Percentiles rank a stretch among this genome's conserved stretches.
Evolutionary conservation across 23 tunicate genomes (phyloP).

Genomic region (Corella eumyota): DNA sequence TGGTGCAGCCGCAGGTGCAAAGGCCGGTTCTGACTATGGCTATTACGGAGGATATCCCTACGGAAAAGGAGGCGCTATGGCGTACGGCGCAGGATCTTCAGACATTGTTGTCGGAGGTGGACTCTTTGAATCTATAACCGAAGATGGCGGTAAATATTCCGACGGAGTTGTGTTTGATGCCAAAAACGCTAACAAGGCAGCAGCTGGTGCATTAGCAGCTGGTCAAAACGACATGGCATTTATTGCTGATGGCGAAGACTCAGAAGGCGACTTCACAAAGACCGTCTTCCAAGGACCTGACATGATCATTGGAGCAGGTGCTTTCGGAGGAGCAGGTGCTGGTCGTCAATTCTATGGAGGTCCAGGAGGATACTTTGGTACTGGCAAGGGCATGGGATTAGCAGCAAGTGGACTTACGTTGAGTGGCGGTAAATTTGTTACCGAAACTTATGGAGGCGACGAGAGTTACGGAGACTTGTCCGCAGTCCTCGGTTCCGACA

Average conservation of each 20-base stretch:
- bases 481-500: no score
- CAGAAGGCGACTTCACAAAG: conserved; percentile 1
- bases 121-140: not conserved
- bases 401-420: no score
- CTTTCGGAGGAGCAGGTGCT: conserved; percentile 5
- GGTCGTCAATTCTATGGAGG: not conserved
- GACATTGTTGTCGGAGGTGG: conserved; percentile 7
- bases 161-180: conserved; percentile 1
- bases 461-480: conserved; percentile 15
- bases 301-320: conserved; percentile 6
- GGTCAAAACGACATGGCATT: not conserved
- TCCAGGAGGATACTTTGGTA: conserved; percentile 9
- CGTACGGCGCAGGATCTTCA: no score
- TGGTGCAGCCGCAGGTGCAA: no score
- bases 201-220: conserved; percentile 7
- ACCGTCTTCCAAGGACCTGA: conserved; percentile 2
- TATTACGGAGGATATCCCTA: no score
- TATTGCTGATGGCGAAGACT: conserved; percentile 1
- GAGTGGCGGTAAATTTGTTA: no score
- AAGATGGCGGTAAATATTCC: not conserved
- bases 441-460: conserved; percentile 9
- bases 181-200: conserved; percentile 13
- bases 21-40: no score
- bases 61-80: no score
- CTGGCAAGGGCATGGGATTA: no score